These are phyloP conservation scores for Enteromius unitaeniatus DNA, from an alignment of 2,797 vertebrate species.

Conservation along the genomic window DNA sequence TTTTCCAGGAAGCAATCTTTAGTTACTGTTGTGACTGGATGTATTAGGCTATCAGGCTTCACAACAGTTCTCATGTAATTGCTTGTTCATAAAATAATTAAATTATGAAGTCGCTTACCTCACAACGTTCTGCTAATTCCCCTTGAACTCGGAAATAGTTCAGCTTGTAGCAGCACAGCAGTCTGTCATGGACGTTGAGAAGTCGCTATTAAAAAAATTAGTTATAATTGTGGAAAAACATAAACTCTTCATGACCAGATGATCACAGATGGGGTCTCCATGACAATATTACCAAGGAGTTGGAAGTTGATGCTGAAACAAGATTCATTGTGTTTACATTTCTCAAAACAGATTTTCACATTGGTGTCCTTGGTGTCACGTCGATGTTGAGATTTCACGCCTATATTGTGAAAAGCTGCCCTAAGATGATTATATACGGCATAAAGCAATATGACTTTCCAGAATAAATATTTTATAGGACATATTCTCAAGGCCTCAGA, in stretches of 20 bases:
- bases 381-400: neutral
- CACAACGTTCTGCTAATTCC: constrained; percentile 54
- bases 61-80: constrained; percentile 47
- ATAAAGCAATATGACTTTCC: constrained; percentile 4
- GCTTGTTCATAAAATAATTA: constrained; percentile 55
- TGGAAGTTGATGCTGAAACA: constrained; percentile 56
- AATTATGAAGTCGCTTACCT: constrained; percentile 55
- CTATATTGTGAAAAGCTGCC: constrained; percentile 7
- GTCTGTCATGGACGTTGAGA: constrained; percentile 57
- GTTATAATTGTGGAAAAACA: constrained; percentile 64
- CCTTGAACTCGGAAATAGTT: constrained; percentile 56
- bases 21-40: constrained; percentile 33
- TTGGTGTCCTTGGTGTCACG: constrained; percentile 43
- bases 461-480: constrained; percentile 30
- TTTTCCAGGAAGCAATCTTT: constrained; percentile 16
- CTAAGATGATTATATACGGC: constrained; percentile 7
- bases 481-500: constrained; percentile 13
- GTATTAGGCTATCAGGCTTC: constrained; percentile 30
- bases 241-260: constrained; percentile 57
- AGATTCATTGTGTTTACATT: constrained; percentile 49
- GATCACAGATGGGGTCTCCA: constrained; percentile 48
- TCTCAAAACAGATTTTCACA: constrained; percentile 14
- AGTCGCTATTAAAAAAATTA: constrained; percentile 60
- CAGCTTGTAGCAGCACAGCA: constrained; percentile 31
- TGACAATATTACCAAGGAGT: constrained; percentile 53